Conservation (phyloP, 1,140 invertebrate genomes). For the Apis florea region DNA sequence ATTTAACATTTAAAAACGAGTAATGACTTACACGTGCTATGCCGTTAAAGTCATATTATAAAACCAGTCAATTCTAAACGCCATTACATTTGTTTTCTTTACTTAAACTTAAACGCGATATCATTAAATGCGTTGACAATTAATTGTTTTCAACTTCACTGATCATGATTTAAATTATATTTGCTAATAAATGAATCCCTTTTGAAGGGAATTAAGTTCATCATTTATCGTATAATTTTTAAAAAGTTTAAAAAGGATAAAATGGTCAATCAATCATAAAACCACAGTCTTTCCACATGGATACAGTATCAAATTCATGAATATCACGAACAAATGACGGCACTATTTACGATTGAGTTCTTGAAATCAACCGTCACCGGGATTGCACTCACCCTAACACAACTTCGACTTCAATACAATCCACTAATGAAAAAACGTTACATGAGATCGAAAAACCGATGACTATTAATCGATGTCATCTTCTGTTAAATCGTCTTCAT, state of each 20-base stretch:
- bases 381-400: constrained; percentile 8
- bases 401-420: neutral
- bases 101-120: constrained; percentile 12
- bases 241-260: neutral
- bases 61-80: neutral
- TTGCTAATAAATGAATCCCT: neutral
- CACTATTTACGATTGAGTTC: neutral
- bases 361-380: constrained; percentile 13
- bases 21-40: constrained; percentile 23
- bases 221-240: neutral
- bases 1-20: constrained; percentile 21
- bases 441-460: neutral
- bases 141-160: constrained; percentile 1
- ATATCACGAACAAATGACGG: neutral
- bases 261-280: neutral
- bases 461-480: constrained; percentile 56
- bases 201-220: constrained; percentile 8
- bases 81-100: neutral
- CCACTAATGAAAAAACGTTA: neutral
- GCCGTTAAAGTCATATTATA: constrained; percentile 19
- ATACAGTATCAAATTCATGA: neutral
- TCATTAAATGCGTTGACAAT: neutral
- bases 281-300: neutral
- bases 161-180: constrained; percentile 26
- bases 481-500: constrained; percentile 70